phyloP scores from a whole-genome alignment of 2,797 vertebrate species.

The Dendrocincla fuliginosa region DNA sequence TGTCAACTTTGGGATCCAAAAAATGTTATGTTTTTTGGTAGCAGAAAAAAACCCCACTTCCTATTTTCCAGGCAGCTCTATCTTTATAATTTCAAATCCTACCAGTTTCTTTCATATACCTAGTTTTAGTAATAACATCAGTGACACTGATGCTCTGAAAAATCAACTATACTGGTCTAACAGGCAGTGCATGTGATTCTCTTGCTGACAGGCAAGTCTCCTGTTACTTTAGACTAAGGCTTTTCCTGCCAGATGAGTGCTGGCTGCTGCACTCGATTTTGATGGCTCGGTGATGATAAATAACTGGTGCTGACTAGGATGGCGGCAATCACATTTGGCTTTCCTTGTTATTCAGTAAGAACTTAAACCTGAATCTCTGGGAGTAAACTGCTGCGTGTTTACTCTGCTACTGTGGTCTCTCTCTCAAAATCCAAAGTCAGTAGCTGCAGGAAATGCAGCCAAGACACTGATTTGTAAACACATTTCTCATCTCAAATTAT shows the following conservation, averaged over 20 bases:
- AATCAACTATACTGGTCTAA: not conserved
- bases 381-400: not conserved
- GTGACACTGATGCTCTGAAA: not conserved
- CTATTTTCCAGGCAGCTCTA: not conserved
- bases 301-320: not conserved
- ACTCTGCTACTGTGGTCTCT: not conserved
- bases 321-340: not conserved
- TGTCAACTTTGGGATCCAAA: not conserved
- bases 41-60: not conserved
- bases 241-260: not conserved
- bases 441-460: not conserved
- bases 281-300: not conserved
- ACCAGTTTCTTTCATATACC: not conserved
- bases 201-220: not conserved
- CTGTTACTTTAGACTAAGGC: not conserved
- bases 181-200: not conserved
- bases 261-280: not conserved
- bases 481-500: not conserved
- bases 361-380: not conserved
- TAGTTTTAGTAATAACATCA: not conserved
- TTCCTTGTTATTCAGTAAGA: not conserved
- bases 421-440: not conserved
- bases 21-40: rapidly evolving
- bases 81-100: not conserved
- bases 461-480: not conserved